phyloP scores from a whole-genome alignment of 2,888 invertebrate genomes.

The Idaea aversata region DNA sequence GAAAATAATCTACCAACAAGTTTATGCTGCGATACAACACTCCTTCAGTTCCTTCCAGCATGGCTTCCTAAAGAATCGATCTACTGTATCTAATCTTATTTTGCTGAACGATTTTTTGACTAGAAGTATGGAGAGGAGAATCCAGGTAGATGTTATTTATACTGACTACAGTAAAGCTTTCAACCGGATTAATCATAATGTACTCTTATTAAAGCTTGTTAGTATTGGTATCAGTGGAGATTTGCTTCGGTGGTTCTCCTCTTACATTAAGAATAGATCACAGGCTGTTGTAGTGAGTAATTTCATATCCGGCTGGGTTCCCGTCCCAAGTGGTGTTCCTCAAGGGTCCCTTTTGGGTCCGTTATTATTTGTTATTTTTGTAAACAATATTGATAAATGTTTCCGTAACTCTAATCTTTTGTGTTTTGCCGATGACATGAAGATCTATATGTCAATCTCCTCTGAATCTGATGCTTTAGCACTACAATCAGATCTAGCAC shows the following conservation, averaged over 20 bases:
- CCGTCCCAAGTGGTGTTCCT: too few relatives aligned
- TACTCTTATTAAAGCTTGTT: background rate
- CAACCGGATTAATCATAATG: slow-evolving; percentile 7
- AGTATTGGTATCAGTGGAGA: background rate
- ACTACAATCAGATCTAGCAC: background rate
- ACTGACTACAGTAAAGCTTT: slow-evolving; percentile 6
- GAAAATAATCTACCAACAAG: slow-evolving; percentile 8
- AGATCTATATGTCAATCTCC: background rate
- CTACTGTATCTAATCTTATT: slow-evolving; percentile 3
- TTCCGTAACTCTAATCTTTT: background rate
- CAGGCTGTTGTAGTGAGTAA: too few relatives aligned
- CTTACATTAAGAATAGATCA: too few relatives aligned
- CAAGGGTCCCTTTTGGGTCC: background rate
- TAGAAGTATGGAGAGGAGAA: background rate
- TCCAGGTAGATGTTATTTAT: slow-evolving; percentile 6
- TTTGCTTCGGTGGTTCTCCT: too few relatives aligned
- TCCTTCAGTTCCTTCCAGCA: slow-evolving; percentile 1
- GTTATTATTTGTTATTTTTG: background rate
- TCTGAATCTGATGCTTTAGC: background rate
- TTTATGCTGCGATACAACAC: background rate
- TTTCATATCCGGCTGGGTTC: too few relatives aligned
- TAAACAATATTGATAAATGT: background rate
- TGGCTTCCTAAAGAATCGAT: slow-evolving; percentile 4
- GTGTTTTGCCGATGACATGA: slow-evolving; percentile 1
- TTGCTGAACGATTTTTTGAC: background rate